Percentiles rank a stretch among this genome's conserved stretches.
Evolutionary conservation across 2,888 invertebrate species (phyloP).

Genomic region (Eubasilissa splendida): DNA sequence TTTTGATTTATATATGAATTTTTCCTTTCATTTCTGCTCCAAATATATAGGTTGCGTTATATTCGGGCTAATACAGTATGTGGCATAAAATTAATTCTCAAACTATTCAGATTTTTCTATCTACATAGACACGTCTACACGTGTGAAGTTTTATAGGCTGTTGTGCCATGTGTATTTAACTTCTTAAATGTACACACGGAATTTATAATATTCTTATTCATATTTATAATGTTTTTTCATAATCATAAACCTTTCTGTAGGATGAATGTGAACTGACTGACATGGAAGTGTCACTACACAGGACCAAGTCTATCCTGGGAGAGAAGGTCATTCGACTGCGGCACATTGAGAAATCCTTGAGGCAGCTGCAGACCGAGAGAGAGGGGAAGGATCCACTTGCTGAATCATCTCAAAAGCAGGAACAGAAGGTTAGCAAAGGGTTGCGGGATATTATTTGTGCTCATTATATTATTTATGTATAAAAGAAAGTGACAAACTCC

Average conservation of each 20-base stretch:
- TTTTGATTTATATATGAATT: too few species aligned
- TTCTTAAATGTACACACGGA: too few species aligned
- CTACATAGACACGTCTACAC: too few species aligned
- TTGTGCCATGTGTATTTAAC: too few species aligned
- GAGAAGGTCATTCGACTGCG: slow-evolving; percentile 87
- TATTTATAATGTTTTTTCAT: slow-evolving; percentile 60
- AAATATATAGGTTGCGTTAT: too few species aligned
- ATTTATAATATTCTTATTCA: slow-evolving; percentile 2
- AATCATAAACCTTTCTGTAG: slow-evolving; percentile 66
- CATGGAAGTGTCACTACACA: slow-evolving; percentile 87
- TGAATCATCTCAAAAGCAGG: slow-evolving; percentile 45
- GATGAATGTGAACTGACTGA: slow-evolving; percentile 88
- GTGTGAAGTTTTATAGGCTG: too few species aligned
- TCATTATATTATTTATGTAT: too few species aligned
- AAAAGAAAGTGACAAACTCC: too few species aligned
- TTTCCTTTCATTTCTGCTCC: too few species aligned
- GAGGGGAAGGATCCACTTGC: slow-evolving; percentile 44
- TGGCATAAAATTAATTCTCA: too few species aligned
- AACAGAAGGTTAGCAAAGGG: slow-evolving; percentile 47
- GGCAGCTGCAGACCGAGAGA: slow-evolving; percentile 67
- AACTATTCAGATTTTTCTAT: too few species aligned
- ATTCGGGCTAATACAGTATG: too few species aligned
- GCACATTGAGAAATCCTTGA: slow-evolving; percentile 84
- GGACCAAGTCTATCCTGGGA: slow-evolving; percentile 84
- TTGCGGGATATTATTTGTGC: not conserved